Conservation (phyloP, 2,888 invertebrate species). For the Mechanitis messenoides region DNA sequence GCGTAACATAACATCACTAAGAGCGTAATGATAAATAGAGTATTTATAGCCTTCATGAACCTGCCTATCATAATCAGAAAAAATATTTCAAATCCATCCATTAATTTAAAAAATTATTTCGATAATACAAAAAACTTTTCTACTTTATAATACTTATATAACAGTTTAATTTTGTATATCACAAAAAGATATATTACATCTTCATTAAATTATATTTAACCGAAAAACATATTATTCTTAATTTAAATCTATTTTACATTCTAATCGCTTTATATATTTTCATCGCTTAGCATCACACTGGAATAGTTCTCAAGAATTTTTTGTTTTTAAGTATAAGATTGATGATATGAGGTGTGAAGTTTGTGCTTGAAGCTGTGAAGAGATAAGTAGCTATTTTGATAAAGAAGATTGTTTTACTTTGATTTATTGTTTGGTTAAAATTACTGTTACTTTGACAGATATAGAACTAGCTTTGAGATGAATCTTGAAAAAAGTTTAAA, state of each 20-base stretch:
- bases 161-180: background rate
- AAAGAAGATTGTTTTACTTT: constrained; percentile 16
- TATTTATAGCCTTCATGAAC: too few species aligned
- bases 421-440: constrained; percentile 19
- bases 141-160: too few species aligned
- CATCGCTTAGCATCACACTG: constrained; percentile 43
- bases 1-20: too few species aligned
- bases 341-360: constrained; percentile 63
- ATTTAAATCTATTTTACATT: background rate
- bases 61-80: too few species aligned
- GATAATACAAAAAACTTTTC: too few species aligned
- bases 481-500: too few species aligned
- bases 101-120: too few species aligned
- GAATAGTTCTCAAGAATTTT: constrained; percentile 36
- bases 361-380: constrained; percentile 22
- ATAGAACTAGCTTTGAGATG: too few species aligned
- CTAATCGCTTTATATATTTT: background rate
- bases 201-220: too few species aligned
- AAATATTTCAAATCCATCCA: too few species aligned
- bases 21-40: too few species aligned
- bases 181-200: background rate
- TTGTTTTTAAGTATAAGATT: constrained; percentile 56
- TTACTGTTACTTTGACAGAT: background rate
- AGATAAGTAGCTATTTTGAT: constrained; percentile 26
- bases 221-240: background rate